Evolutionary conservation across 2,797 vertebrate species (phyloP), one percentile per base, ranked within the genome.

Genomic region (Apogon hyalosoma): DNA sequence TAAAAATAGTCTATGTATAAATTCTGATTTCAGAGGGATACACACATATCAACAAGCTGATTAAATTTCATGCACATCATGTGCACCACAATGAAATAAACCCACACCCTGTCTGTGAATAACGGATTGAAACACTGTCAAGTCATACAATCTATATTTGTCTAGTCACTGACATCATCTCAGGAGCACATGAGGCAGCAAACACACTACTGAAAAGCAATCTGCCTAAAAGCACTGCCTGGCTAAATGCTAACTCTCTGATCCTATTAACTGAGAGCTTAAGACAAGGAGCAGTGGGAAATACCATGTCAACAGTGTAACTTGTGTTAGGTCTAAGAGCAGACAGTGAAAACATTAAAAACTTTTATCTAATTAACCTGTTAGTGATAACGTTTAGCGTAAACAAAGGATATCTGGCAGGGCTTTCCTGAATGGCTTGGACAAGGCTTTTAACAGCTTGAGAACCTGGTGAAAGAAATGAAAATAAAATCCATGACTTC

Each of bases 401-500:
- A 9, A 40, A 24, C 4, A 81, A 97, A 98, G 96, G 97, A 99
- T 99, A 99, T 99, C 97, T 99, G 0, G 95, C 96, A 62, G 97
- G 97, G 47, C 95, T 98, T 55, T 95, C 93, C 80, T 97, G 96
- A 85, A 99, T 91, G 69, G 96, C 95, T 79, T 88, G 85, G 92
- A 95, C 83, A 82, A 98, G 72, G 87, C 95, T 85, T 87, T 91
- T 88, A 28, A 67, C 83, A 40, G 85, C 80, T 89, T 97, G 96
- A 84, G 96, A 95, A 67, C 94, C 97, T 99, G 88, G 59, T 74
- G 47, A 88, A 73, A 71, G 9, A 58, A 24, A 50, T 43, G 11
- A 64, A 50, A 45, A 50, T 11, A 58, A n/a, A 73, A 42, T 42
- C 38, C 21, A 46, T 6, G 3, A 56, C 36, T 31, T 11, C 24